Conservation (phyloP, 1,140 invertebrate species). For the Venustaconcha ellipsiformis region DNA sequence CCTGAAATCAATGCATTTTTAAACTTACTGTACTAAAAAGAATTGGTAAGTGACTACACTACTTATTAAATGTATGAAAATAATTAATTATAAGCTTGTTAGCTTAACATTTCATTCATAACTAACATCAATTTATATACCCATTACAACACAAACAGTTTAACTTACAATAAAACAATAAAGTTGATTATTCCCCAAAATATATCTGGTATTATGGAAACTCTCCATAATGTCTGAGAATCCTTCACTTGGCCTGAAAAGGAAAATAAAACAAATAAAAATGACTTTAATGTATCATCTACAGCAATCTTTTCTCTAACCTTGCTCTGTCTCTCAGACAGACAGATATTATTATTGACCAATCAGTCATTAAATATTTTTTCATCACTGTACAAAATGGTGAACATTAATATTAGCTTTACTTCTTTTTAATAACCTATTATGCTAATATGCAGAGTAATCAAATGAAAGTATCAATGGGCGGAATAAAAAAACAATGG, state of each 20-base stretch:
- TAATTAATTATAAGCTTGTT: not conserved
- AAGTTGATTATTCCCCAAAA: slow-evolving; percentile 63
- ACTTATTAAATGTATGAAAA: not conserved
- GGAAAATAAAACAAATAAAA: slow-evolving; percentile 3
- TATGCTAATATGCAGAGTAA: too few relatives aligned
- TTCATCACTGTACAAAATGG: too few relatives aligned
- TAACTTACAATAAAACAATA: slow-evolving; percentile 62
- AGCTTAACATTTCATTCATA: not conserved
- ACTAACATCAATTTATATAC: not conserved
- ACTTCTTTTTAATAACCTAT: too few relatives aligned
- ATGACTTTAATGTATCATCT: too few relatives aligned
- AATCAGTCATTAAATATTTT: too few relatives aligned
- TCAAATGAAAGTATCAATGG: too few relatives aligned
- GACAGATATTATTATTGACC: too few relatives aligned
- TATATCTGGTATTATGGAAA: slow-evolving; percentile 53
- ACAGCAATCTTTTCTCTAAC: too few relatives aligned
- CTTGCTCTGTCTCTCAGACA: too few relatives aligned
- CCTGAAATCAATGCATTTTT: not conserved
- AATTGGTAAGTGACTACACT: not conserved
- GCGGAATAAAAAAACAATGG: too few relatives aligned
- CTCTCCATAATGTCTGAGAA: slow-evolving; percentile 55
- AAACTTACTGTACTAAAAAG: not conserved
- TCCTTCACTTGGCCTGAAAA: slow-evolving; percentile 51
- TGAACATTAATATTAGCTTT: too few relatives aligned
- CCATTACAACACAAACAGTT: not conserved